Base-by-base conservation (phyloP, 2,113 vertebrate species). In the Suncus etruscus region DNA sequence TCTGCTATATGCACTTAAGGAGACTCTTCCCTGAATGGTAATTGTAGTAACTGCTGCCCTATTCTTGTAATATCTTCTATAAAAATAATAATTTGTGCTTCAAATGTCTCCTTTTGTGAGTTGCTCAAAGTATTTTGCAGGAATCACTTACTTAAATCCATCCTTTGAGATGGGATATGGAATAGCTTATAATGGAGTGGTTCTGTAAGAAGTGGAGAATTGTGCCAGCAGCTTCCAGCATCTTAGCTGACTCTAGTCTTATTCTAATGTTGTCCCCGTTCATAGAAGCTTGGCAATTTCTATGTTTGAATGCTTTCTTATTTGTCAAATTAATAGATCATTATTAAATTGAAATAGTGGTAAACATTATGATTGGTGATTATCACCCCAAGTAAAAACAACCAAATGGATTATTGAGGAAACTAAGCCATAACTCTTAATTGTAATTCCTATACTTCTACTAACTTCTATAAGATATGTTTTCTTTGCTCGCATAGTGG, bases 61-160 rank as follows among this genome's bases (percentile, higher is more conserved):
- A 45, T 82, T 92, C 93, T 74, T 65, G 63, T 90, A 95, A 95
- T 93, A 77, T 77, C 50, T 74, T 83, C 93, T 87, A 87, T 96
- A 95, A 95, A 95, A 96, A 95, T 93, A 95, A 94, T 90, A 94
- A 96, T 93, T 94, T 96, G 92, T 29, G 20, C 94, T 92, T 93
- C 93, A 83, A 18, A 95, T 77, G 65, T 75, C 72, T 94, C 86
- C 94, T 94, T 94, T 79, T 90, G 14, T 90, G 80, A 93, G 83
- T 94, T 96, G 83, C 45, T 86, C 63, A 31, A 51, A 78, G 82
- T 83, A 16, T 73, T 45, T 89, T 94, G 63, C 39, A 47, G 61
- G 83, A 90, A 86, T 81, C 47, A 27, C 63, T 94, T 78, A 86
- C 68, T 88, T 86, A 81, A 89, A 86, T 80, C 79, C 8, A 2